phyloP scores from a whole-genome alignment of 2,797 vertebrate genomes.

The Mionectes olivaceus region DNA sequence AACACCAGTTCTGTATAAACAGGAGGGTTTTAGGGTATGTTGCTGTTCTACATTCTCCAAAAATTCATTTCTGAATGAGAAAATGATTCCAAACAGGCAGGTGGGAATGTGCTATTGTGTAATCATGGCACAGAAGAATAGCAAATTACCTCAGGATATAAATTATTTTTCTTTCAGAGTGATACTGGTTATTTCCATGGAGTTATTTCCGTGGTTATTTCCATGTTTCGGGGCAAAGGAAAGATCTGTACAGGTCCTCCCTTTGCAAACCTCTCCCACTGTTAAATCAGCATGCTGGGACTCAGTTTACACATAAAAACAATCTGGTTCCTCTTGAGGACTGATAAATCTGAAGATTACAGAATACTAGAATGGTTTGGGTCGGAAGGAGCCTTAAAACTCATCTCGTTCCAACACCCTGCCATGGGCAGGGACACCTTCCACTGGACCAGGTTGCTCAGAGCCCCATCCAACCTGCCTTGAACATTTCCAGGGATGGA shows the following conservation, averaged over 20 bases:
- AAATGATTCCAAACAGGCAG: slow-evolving; percentile 6
- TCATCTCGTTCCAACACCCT: fast-evolving
- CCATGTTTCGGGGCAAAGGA: not conserved
- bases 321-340: not conserved
- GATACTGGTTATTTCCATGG: not conserved
- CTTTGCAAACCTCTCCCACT: not conserved
- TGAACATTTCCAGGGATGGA: not conserved
- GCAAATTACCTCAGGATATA: not conserved
- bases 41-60: not conserved
- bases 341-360: not conserved
- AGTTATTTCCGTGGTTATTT: not conserved
- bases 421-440: fast-evolving
- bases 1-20: not conserved
- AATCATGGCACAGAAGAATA: not conserved
- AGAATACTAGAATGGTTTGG: not conserved
- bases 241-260: not conserved
- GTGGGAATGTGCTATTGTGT: not conserved
- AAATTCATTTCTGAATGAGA: slow-evolving; percentile 3
- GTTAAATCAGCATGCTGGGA: not conserved
- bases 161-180: not conserved
- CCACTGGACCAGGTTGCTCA: fast-evolving
- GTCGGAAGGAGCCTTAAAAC: fast-evolving
- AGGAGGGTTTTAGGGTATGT: not conserved
- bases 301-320: not conserved
- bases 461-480: fast-evolving